Percentiles rank a stretch among this genome's conserved stretches.
phyloP scores from a whole-genome alignment of 2,888 invertebrate species.

The Lamellibrachia satsuma region DNA sequence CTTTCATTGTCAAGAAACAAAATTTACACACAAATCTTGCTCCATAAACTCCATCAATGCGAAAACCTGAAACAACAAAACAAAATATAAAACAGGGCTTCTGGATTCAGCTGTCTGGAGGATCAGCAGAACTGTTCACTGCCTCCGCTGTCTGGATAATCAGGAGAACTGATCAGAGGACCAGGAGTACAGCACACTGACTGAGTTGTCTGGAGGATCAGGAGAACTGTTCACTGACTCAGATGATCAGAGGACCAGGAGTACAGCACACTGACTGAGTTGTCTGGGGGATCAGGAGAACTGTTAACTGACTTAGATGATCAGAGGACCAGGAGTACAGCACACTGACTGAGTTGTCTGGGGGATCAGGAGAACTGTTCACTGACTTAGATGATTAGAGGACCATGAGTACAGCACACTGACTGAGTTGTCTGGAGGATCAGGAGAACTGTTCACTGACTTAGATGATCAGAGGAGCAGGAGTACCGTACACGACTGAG shows the following conservation, averaged over 20 bases:
- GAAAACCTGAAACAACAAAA: slow-evolving; percentile 21
- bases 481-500: not conserved
- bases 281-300: not conserved
- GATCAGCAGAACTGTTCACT: not conserved
- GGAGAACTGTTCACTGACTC: not conserved
- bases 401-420: not conserved
- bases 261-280: not conserved
- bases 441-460: not conserved
- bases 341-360: not conserved
- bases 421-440: not conserved
- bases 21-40: slow-evolving; percentile 23
- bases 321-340: not conserved
- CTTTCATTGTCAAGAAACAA: slow-evolving; percentile 29
- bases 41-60: slow-evolving; percentile 23
- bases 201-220: not conserved
- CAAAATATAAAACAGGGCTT: not conserved
- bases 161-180: no score
- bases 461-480: no score
- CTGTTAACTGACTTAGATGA: no score
- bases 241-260: no score
- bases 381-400: no score
- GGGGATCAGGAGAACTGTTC: not conserved
- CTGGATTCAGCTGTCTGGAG: not conserved
- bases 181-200: no score
- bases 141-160: not conserved